These are phyloP conservation scores for Calliopum simillimum DNA, from an alignment of 2,888 invertebrate species.

Conservation along the genomic window DNA sequence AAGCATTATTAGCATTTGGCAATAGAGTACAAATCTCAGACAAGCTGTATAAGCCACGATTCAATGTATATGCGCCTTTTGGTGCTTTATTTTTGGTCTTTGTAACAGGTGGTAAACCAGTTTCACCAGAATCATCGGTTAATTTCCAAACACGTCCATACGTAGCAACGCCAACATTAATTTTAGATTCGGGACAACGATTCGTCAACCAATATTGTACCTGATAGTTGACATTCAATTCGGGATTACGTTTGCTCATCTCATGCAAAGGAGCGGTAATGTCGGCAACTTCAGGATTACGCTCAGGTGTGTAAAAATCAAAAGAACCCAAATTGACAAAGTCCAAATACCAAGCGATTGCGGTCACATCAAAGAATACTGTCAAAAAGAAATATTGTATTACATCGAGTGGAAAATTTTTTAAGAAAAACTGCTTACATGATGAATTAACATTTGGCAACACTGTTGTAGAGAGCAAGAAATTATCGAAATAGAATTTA, in stretches of 20 bases:
- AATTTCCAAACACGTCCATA: slow-evolving; percentile 84
- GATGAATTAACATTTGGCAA: slow-evolving; percentile 83
- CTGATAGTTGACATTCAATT: slow-evolving; percentile 77
- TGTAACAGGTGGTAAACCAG: slow-evolving; percentile 81
- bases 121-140: slow-evolving; percentile 79
- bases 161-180: slow-evolving; percentile 79
- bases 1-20: slow-evolving; percentile 73
- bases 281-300: slow-evolving; percentile 83
- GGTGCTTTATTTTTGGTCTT: slow-evolving; percentile 77
- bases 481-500: slow-evolving; percentile 76
- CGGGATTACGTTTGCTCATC: slow-evolving; percentile 77
- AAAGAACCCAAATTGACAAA: slow-evolving; percentile 82
- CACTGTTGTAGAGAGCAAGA: slow-evolving; percentile 76
- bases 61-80: slow-evolving; percentile 78
- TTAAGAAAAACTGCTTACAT: slow-evolving; percentile 69
- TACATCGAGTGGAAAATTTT: no score
- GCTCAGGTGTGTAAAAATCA: slow-evolving; percentile 81
- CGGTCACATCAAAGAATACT: slow-evolving; percentile 84
- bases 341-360: slow-evolving; percentile 81
- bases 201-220: slow-evolving; percentile 74
- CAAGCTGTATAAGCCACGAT: slow-evolving; percentile 80
- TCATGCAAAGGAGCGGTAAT: slow-evolving; percentile 79
- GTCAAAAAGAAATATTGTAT: slow-evolving; percentile 13
- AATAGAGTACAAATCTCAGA: slow-evolving; percentile 82
- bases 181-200: slow-evolving; percentile 74